Conservation (phyloP, 2,888 invertebrate species). For the Perithous albicinctus region DNA sequence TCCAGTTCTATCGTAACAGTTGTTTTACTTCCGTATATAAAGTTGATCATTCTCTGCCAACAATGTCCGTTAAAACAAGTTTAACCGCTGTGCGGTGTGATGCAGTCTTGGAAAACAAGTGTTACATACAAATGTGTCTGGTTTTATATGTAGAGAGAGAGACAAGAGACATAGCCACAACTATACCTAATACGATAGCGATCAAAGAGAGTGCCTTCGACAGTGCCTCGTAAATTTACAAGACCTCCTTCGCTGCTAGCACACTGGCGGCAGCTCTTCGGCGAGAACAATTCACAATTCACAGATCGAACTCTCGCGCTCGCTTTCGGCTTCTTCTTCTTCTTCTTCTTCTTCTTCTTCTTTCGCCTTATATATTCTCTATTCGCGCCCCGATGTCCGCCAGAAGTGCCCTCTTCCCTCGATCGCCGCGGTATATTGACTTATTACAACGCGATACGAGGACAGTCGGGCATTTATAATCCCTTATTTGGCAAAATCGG, state of each 20-base stretch:
- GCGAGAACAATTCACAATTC: conserved; percentile 52
- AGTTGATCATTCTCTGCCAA: not conserved
- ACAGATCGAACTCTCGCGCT: conserved; percentile 26
- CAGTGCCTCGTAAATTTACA: conserved; percentile 49
- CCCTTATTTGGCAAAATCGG: conserved; percentile 83
- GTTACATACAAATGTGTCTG: conserved; percentile 22
- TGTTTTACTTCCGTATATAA: conserved; percentile 49
- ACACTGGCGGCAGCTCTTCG: not conserved
- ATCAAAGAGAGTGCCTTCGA: conserved; percentile 37
- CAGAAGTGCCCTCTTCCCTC: no score
- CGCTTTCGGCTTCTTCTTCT: conserved; percentile 56
- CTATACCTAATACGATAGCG: conserved; percentile 27
- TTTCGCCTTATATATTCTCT: conserved; percentile 44
- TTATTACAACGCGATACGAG: conserved; percentile 77
- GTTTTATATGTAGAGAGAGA: conserved; percentile 4
- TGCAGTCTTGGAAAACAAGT: conserved; percentile 19
- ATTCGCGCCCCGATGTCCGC: conserved; percentile 52
- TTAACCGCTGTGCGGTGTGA: not conserved
- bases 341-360: no score
- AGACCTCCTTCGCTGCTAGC: not conserved
- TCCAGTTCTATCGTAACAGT: conserved; percentile 28
- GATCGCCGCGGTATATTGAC: conserved; percentile 77
- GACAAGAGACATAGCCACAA: conserved; percentile 6
- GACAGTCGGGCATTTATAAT: conserved; percentile 78
- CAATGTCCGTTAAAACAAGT: conserved; percentile 19